Percentiles rank a stretch among this genome's conserved stretches.
Conservation (phyloP, 2,113 vertebrate species). For the Leptobrachium leishanense region DNA sequence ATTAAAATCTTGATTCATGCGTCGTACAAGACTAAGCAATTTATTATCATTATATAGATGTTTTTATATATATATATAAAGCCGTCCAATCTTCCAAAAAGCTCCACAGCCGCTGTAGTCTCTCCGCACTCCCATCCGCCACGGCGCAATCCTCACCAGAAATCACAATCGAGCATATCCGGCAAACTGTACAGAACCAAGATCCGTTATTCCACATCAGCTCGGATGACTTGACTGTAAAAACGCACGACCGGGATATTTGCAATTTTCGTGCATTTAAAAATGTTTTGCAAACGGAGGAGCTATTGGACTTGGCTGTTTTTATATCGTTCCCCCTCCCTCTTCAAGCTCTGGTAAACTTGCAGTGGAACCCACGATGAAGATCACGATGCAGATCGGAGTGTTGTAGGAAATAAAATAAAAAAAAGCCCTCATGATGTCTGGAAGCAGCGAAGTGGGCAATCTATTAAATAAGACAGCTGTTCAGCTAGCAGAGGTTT, state of each 20-base stretch:
- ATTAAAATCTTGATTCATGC: constrained; percentile 7
- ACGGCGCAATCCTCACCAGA: background rate
- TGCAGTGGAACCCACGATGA: background rate
- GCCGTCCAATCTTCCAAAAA: background rate
- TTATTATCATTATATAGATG: background rate
- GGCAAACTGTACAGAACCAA: background rate
- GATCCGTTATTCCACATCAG: background rate
- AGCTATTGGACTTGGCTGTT: background rate
- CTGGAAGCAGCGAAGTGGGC: constrained; percentile 48
- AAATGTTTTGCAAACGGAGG: constrained; percentile 7
- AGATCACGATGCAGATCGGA: constrained; percentile 1
- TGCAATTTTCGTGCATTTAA: background rate
- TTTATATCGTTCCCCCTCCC: background rate
- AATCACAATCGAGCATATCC: constrained; percentile 16
- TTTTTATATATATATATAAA: background rate
- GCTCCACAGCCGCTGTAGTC: background rate
- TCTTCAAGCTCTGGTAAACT: background rate
- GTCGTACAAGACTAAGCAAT: background rate
- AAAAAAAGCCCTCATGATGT: constrained; percentile 31
- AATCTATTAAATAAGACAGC: constrained; percentile 51
- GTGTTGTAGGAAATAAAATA: background rate
- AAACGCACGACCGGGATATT: constrained; percentile 26
- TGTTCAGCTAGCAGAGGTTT: constrained; percentile 52
- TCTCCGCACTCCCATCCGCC: background rate
- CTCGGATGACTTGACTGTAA: constrained; percentile 17